Conservation (phyloP, 2,888 invertebrate genomes). For the Epinotia brunnichana region DNA sequence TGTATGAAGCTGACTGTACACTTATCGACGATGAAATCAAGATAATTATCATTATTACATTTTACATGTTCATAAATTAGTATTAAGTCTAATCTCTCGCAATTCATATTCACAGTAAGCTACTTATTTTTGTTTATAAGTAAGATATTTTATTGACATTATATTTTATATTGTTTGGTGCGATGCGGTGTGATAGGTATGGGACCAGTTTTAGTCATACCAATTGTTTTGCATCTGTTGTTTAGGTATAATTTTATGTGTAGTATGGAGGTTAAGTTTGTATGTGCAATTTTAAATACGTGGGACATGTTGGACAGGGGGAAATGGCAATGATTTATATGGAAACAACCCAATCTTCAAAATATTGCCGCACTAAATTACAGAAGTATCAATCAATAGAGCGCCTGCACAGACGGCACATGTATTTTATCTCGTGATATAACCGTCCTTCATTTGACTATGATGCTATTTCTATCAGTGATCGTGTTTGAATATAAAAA, state of each 20-base stretch:
- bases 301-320: background rate
- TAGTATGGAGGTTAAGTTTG: conserved; percentile 33
- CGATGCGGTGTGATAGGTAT: conserved; percentile 35
- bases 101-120: background rate
- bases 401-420: no score
- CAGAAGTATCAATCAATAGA: no score
- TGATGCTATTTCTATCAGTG: background rate
- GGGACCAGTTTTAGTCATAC: conserved; percentile 40
- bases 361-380: no score
- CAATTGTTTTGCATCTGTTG: conserved; percentile 42
- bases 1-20: background rate
- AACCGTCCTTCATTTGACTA: background rate
- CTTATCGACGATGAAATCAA: background rate
- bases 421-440: background rate
- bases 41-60: background rate
- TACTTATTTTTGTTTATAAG: conserved; percentile 24
- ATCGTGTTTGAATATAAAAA: background rate
- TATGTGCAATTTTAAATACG: conserved; percentile 24
- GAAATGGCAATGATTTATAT: background rate
- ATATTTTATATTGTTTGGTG: conserved; percentile 38
- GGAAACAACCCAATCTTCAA: background rate
- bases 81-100: conserved; percentile 5
- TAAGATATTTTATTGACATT: conserved; percentile 32
- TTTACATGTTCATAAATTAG: conserved; percentile 2
- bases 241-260: conserved; percentile 40